Evolutionary conservation across 2,888 invertebrate species (phyloP).

Genomic region (Ochlodes sylvanus): DNA sequence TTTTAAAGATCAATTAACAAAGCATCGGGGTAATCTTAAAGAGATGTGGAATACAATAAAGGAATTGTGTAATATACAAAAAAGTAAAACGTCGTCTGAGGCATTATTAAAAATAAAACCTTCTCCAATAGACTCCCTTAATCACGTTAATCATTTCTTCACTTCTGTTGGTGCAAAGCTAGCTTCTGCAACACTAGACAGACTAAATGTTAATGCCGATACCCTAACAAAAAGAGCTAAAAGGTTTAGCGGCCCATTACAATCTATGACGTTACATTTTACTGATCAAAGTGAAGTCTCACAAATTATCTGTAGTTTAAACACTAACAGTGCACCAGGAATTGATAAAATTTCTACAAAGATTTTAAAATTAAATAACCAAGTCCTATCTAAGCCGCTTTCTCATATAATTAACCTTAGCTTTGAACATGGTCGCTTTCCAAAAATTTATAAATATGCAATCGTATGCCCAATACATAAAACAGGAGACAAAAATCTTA

Average conservation of each 20-base stretch:
- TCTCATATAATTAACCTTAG: background rate
- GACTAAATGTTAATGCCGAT: background rate
- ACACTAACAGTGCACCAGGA: constrained; percentile 14
- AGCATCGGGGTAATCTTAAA: constrained; percentile 7
- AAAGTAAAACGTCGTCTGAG: constrained; percentile 8
- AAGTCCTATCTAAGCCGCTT: background rate
- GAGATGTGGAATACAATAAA: constrained; percentile 13
- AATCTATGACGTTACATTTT: constrained; percentile 6
- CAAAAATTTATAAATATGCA: no score
- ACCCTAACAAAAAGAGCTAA: background rate
- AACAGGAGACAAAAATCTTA: no score
- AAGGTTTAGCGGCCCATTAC: background rate
- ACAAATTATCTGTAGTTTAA: constrained; percentile 2
- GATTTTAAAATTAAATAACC: background rate
- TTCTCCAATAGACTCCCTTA: background rate
- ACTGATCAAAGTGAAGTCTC: constrained; percentile 2
- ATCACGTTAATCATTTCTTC: constrained; percentile 7
- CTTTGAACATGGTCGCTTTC: background rate
- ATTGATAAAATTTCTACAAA: constrained; percentile 2
- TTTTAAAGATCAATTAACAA: constrained; percentile 10
- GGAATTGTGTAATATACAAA: constrained; percentile 8
- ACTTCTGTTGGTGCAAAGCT: constrained; percentile 7
- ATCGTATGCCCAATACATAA: no score
- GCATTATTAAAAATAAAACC: constrained; percentile 4
- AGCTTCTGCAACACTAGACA: background rate